Evolutionary conservation across 1,140 invertebrate species (phyloP), one percentile per base, ranked within the genome.

Genomic region (Bombyx mandarina): DNA sequence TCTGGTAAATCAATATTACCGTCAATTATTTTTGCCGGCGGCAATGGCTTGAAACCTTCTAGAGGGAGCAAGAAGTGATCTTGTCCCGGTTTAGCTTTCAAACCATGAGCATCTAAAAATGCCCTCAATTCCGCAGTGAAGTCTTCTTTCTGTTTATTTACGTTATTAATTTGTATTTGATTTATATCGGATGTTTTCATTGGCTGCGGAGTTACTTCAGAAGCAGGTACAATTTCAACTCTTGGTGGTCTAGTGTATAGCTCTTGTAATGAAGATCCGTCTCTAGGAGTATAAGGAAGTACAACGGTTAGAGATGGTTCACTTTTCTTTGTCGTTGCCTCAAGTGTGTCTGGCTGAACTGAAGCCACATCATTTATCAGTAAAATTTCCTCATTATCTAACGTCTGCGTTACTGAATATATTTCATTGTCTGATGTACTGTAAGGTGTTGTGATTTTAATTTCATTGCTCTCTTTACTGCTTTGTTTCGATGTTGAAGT

Each of bases 41-140:
- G 83, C 45, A 86, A 62, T 46, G 81, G 83, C 43, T 86, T 86
- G 51, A 86, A 86, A 6, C 83, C 81, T 53, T 84, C 83, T 6
- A 86, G 62, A 7, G 83, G 83, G 12, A 86, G 52, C 9, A 86
- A 60, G 56, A 85, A 85, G 60, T 83, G 69, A 56, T 86, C 80
- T 60, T 82, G 69, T 2, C 72, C 82, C 54, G 74, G 73, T 60
- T 72, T 74, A 5, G 74, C 78, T 65, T 79, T 75, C 26, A 86
- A 63, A 9, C 83, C 83, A 60, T 85, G 83, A 7, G 73, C 62
- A 60, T 83, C 71, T 35, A 87, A 69, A 65, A 86, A 86, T 45
- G 78, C 75, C 73, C 80, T 73, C 12, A 86, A 60, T 60, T 84
- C 83, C 10, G 68, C 69, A 54, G 83, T 75, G 26, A 86, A 73